Conservation (phyloP, 1,140 invertebrate genomes). For the Sitobion miscanthi region DNA sequence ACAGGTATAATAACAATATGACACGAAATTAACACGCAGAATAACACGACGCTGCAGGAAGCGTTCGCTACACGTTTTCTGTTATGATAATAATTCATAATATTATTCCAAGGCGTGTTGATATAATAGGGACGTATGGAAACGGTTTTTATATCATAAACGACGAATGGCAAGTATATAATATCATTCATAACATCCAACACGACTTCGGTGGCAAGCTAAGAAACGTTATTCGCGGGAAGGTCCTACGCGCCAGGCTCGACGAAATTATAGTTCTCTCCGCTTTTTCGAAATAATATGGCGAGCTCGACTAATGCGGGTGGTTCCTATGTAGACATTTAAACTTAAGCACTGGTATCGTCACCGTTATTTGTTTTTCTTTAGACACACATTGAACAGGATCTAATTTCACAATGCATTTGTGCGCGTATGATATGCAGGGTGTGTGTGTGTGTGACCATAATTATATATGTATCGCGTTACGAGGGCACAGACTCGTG, state of each 20-base stretch:
- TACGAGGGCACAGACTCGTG: neutral
- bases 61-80: no score
- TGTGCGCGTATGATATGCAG: neutral
- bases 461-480: neutral
- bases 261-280: neutral
- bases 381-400: neutral
- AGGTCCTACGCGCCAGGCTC: neutral
- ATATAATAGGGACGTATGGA: no score
- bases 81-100: no score
- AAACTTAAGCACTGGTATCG: neutral
- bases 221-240: neutral
- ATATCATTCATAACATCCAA: no score
- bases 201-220: no score
- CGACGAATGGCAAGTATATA: no score
- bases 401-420: neutral
- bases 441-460: neutral
- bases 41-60: no score
- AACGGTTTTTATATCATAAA: no score
- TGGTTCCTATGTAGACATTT: neutral
- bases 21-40: no score
- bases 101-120: no score
- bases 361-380: slow-evolving; percentile 2
- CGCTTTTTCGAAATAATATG: neutral
- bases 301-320: neutral
- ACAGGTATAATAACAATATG: no score